phyloP scores from a whole-genome alignment of 2,888 invertebrate species.

The Flexamia atlantica region DNA sequence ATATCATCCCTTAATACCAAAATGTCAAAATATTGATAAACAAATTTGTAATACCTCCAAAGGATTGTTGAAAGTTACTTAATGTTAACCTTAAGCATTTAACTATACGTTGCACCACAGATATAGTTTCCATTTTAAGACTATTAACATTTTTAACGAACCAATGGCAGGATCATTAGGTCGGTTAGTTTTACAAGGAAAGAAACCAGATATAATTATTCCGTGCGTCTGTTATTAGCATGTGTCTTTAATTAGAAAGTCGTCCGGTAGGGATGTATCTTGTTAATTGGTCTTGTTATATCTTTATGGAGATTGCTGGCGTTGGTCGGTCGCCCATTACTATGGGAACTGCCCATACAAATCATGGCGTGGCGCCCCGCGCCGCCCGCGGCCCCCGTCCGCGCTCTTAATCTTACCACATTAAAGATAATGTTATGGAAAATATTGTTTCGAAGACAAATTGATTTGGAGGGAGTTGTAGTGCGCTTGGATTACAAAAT shows the following conservation, averaged over 20 bases:
- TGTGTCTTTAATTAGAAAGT: conserved; percentile 45
- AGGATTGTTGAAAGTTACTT: too few species aligned
- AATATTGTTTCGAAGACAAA: too few species aligned
- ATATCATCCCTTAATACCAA: too few species aligned
- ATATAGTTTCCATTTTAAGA: background rate
- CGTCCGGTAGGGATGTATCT: background rate
- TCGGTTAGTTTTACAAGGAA: conserved; percentile 28
- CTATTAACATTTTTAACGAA: background rate
- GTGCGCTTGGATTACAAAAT: too few species aligned
- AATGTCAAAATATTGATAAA: too few species aligned
- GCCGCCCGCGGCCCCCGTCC: background rate
- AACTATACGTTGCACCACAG: too few species aligned
- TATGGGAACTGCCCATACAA: conserved; percentile 27
- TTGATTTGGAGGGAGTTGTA: too few species aligned
- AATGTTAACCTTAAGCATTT: too few species aligned
- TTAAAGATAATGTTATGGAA: too few species aligned
- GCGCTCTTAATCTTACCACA: too few species aligned
- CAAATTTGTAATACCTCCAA: too few species aligned
- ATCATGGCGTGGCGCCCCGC: conserved; percentile 23
- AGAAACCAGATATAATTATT: conserved; percentile 38
- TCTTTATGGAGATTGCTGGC: conserved; percentile 31
- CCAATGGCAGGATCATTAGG: conserved; percentile 15
- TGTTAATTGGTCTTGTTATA: conserved; percentile 41
- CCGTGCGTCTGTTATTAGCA: conserved; percentile 10
- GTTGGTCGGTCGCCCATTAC: conserved; percentile 10